Conservation (phyloP, 2,888 invertebrate genomes). For the Thecophora atra region DNA sequence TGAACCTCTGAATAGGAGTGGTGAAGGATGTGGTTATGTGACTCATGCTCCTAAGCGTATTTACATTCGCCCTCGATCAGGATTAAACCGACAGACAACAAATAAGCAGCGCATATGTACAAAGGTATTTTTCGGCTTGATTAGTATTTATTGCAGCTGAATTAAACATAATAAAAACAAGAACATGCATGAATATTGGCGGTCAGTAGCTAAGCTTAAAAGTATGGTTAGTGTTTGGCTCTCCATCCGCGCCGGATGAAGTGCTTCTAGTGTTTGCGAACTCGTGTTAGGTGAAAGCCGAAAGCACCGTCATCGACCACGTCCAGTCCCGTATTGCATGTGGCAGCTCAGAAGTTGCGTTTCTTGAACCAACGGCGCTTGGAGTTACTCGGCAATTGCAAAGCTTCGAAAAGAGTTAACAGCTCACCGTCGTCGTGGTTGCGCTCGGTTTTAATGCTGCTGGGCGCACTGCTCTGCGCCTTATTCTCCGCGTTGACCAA, state of each 20-base stretch:
- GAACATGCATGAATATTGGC: no score
- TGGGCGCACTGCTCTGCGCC: slow-evolving; percentile 34
- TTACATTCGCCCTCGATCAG: no score
- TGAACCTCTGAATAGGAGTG: no score
- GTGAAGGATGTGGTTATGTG: no score
- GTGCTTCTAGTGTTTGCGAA: neutral
- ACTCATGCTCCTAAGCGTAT: no score
- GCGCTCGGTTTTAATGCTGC: slow-evolving; percentile 40
- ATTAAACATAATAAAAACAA: no score
- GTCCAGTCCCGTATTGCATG: neutral
- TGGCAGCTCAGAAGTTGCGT: neutral
- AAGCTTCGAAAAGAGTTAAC: neutral
- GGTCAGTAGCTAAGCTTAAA: no score
- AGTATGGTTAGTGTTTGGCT: neutral
- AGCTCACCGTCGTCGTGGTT: slow-evolving; percentile 42
- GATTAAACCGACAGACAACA: no score
- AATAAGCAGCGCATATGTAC: no score
- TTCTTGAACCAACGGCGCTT: neutral
- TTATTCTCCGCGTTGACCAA: slow-evolving; percentile 52
- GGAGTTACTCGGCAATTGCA: no score
- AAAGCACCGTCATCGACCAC: neutral
- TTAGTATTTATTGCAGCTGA: no score
- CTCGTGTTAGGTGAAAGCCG: slow-evolving; percentile 12
- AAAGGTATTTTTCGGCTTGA: no score
- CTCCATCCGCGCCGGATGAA: neutral